Evolutionary conservation across 2,888 invertebrate genomes (phyloP), one percentile per base, ranked within the genome.

Genomic region (Apotomis betuletana): DNA sequence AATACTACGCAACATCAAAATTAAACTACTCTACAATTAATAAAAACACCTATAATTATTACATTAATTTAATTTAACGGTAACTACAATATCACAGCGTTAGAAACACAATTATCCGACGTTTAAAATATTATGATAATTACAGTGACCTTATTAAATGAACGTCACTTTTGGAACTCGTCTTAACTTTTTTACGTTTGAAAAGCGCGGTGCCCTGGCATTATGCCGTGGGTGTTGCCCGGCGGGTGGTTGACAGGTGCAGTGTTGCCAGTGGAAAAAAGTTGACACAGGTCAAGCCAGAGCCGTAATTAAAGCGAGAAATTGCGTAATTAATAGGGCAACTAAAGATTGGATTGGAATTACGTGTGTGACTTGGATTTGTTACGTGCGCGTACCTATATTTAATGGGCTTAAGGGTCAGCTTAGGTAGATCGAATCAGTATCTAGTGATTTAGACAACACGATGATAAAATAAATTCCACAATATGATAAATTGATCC

Each of bases 211-310:
- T 46, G 52, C 68, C 61, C 62, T 59, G 68, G 46, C 54, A 72
- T 72, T 63, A 72, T 68, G 67, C 72, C 63, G 63, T 72, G 63
- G 68, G 61, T 15, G 67, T 68, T 68, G 38, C 72, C 67, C 72
- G 41, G 63, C 46, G 72, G 67, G 72, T 58, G 68, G 72, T 62
- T 68, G 72, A 72, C 72, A 72, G 67, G 68, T 63, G 51, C 62
- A 58, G 63, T 72, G 67, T 72, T 72, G 63, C 67, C 41, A 62
- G 52, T 8, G 59, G 67, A 52, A 72, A 72, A 68, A 72, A 72
- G 63, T 63, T 72, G 72, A 72, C 72, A 68, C 67, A 72, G 67
- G 63, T 68, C 62, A 68, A 71, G 67, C 58, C 5, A 46, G 63
- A 52, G 63, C 58, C 52, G 67, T 54, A 63, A 67, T 63, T 68